Base-by-base conservation (phyloP, 2,888 invertebrate species). In the Lissonota sp. region DNA sequence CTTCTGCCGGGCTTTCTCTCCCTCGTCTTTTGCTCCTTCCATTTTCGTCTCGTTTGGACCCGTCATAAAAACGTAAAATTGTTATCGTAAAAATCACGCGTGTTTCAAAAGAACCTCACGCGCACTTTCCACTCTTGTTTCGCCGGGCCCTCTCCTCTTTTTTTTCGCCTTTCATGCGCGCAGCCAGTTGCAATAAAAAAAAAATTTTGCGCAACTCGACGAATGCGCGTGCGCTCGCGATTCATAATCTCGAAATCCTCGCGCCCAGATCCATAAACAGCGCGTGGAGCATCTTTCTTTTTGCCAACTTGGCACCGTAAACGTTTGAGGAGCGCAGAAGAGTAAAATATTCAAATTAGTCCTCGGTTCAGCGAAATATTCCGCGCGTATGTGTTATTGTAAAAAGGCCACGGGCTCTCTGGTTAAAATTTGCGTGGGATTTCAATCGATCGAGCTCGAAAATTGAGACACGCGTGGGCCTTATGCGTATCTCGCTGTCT, bases 11-110 rank as follows among this genome's bases (percentile, higher is more conserved):
- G 6, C 7, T 53, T 53, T 6, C 12, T 14, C 6, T 53, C 14
- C 12, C 53, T 53, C 14, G 7, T 49, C 49, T 10, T 10, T 5
- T n/a, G 0, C 49, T 49, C 49, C n/a, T n/a, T n/a, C 49, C 49
- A 49, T 49, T n/a, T 49, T 49, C 5, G 12, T 10, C 10, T 12
- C 49, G 49, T 10, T 10, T 49, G n/a, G 49, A 8, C 8, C 53
- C 53, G 37, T 75, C 67, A 57, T 76, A 70, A 76, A 75, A 70
- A 76, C 49, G 12, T 49, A 57, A 76, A 70, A 49, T 39, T 70
- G 46, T 62, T 46, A 57, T 63, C 63, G 57, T 76, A 55, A 76
- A 75, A 76, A 76, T 70, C 63, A 76, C 70, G 60, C 67, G 42
- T 14, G 0, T 49, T 64, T 26, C 39, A 64, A 16, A 12, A 64